Conservation (phyloP, 2,888 invertebrate genomes). For the Monochamus alternatus region DNA sequence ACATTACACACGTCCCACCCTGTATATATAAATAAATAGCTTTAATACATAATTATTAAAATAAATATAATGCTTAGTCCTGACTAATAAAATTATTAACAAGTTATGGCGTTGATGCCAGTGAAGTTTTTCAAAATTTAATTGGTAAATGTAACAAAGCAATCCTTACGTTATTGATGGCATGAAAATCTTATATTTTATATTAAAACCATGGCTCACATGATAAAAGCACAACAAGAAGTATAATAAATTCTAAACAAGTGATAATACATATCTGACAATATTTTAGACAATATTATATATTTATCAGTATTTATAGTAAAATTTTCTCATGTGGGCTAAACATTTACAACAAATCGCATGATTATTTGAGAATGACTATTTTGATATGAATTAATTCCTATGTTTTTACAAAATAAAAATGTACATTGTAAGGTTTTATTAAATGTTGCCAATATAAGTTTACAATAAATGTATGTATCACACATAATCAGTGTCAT, state of each 20-base stretch:
- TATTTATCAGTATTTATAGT: constrained; percentile 54
- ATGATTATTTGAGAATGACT: constrained; percentile 50
- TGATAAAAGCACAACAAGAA: constrained; percentile 52
- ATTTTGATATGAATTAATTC: constrained; percentile 55
- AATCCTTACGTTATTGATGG: constrained; percentile 23
- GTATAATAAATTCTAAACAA: constrained; percentile 54
- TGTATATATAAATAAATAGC: constrained; percentile 30
- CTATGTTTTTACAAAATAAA: constrained; percentile 35
- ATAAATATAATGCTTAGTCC: constrained; percentile 7
- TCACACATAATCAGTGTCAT: constrained; percentile 37
- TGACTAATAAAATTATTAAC: neutral
- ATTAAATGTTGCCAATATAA: constrained; percentile 44
- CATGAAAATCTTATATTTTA: constrained; percentile 14
- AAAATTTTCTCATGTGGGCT: constrained; percentile 62
- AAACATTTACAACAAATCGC: constrained; percentile 50
- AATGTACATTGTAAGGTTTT: constrained; percentile 36
- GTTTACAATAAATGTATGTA: constrained; percentile 35
- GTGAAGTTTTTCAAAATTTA: too few species aligned
- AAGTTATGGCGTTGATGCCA: too few species aligned
- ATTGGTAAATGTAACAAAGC: too few species aligned
- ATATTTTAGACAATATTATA: constrained; percentile 65
- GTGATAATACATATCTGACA: constrained; percentile 66
- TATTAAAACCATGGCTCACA: constrained; percentile 53
- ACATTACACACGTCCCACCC: too few species aligned
- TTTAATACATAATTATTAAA: constrained; percentile 30